phyloP scores from a whole-genome alignment of 2,888 invertebrate genomes.

The Achlya flavicornis region DNA sequence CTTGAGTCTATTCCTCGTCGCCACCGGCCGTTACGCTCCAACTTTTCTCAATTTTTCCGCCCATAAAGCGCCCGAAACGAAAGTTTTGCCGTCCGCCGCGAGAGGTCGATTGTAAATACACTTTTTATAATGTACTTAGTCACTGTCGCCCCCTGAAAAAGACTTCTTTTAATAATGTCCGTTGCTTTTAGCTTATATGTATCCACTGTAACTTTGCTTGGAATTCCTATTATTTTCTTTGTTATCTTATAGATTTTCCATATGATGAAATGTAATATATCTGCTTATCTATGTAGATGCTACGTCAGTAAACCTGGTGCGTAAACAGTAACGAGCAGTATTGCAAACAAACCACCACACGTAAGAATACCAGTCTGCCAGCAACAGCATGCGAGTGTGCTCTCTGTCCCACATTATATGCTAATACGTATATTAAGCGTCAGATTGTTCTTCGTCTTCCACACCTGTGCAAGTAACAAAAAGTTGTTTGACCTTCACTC shows the following conservation, averaged over 20 bases:
- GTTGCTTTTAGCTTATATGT: slow-evolving; percentile 20
- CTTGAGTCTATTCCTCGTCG: slow-evolving; percentile 65
- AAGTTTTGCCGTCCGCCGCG: slow-evolving; percentile 77
- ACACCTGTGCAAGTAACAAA: slow-evolving; percentile 56
- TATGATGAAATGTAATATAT: not conserved
- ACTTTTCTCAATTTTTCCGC: slow-evolving; percentile 84
- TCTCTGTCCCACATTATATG: slow-evolving; percentile 17
- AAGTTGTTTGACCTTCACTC: slow-evolving; percentile 49
- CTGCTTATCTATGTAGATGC: not conserved
- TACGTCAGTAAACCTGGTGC: not conserved
- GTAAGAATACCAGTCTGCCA: slow-evolving; percentile 23
- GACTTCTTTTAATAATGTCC: slow-evolving; percentile 69
- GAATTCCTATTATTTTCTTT: too few relatives aligned
- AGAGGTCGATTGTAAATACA: slow-evolving; percentile 82
- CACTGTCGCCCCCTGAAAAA: slow-evolving; percentile 66
- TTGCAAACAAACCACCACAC: slow-evolving; percentile 1
- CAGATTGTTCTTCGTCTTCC: slow-evolving; percentile 19
- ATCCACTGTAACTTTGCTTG: too few relatives aligned
- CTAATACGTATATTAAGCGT: slow-evolving; percentile 17
- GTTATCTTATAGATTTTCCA: not conserved
- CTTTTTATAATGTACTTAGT: slow-evolving; percentile 82
- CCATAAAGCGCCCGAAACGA: slow-evolving; percentile 80
- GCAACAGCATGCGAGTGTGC: slow-evolving; percentile 29
- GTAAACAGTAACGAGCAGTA: not conserved
- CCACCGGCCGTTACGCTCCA: slow-evolving; percentile 81